Conservation (phyloP, 2,888 invertebrate species). For the Cataglyphis livida region DNA sequence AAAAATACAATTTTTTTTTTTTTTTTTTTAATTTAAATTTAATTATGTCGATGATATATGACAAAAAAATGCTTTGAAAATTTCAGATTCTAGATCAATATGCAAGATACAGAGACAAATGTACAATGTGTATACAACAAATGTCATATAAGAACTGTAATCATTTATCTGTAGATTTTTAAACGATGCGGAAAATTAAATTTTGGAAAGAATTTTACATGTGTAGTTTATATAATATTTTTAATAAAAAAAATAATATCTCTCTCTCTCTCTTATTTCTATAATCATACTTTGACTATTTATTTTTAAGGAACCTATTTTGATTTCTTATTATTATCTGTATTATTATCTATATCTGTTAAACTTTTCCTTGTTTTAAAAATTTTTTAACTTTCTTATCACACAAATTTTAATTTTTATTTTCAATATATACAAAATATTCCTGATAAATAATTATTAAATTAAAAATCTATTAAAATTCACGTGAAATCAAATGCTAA, state of each 20-base stretch:
- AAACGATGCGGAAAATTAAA: not conserved
- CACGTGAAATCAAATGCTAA: not conserved
- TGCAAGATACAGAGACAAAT: not conserved
- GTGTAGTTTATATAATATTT: not conserved
- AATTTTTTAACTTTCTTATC: not conserved
- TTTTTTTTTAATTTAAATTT: too few species aligned
- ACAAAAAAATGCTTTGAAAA: not conserved
- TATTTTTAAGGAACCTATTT: too few species aligned
- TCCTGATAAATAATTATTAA: not conserved
- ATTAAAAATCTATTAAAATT: not conserved
- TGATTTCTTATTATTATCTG: too few species aligned
- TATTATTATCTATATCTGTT: not conserved
- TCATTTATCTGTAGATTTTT: not conserved
- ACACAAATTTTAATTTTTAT: not conserved
- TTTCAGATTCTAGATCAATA: not conserved
- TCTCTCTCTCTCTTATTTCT: not conserved
- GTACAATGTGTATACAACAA: not conserved
- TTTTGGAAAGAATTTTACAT: not conserved
- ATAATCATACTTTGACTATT: too few species aligned
- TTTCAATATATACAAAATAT: not conserved
- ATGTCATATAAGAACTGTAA: not conserved
- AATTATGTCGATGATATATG: not conserved
- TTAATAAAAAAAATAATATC: too few species aligned
- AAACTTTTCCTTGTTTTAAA: not conserved
- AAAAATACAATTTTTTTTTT: not conserved